Evolutionary conservation across 2,888 invertebrate genomes (phyloP), one percentile per base, ranked within the genome.

Genomic region (Drosophila colorata): DNA sequence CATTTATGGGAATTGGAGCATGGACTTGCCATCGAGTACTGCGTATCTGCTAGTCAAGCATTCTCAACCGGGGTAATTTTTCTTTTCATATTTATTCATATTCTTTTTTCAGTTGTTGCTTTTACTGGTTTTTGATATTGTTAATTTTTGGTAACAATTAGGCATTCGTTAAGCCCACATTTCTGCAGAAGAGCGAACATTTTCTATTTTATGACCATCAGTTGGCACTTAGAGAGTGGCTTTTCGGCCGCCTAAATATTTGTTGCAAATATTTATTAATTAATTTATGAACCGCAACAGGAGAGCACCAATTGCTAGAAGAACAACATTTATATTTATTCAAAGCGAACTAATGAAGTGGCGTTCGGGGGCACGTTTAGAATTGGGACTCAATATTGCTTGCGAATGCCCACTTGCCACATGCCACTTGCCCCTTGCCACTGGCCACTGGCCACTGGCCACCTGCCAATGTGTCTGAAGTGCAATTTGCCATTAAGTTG

Each of bases 261-360:
- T 14, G 13, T 13, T 11, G 16, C 9, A 41, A 8, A 37, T 56
- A 44, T 38, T 23, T 31, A 14, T 20, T 51, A 67, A 58, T 69
- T 18, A 41, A 43, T 52, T 52, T 58, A 38, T 47, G 47, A 33
- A 23, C 31, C 6, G 7, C 4, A 31, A 31, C n/a, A 33, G 23
- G n/a, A 38, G 40, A 38, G 40, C 35, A n/a, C n/a, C 35, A 16
- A 13, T 11, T n/a, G n/a, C n/a, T n/a, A n/a, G n/a, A 6, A 8
- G 38, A 35, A 47, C 31, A 38, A 18, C 41, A 52, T 52, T 47
- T 47, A 47, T 56, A 59, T 68, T 68, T 25, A 43, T 28, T 33
- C 37, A 16, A n/a, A 28, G 33, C 11, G 28, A n/a, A 9, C 40
- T 35, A 69, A 69, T 43, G 25, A 52, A 52, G 31, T 35, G 61